Base-by-base conservation (phyloP, 2,888 invertebrate species). In the Chrysolina americana region DNA sequence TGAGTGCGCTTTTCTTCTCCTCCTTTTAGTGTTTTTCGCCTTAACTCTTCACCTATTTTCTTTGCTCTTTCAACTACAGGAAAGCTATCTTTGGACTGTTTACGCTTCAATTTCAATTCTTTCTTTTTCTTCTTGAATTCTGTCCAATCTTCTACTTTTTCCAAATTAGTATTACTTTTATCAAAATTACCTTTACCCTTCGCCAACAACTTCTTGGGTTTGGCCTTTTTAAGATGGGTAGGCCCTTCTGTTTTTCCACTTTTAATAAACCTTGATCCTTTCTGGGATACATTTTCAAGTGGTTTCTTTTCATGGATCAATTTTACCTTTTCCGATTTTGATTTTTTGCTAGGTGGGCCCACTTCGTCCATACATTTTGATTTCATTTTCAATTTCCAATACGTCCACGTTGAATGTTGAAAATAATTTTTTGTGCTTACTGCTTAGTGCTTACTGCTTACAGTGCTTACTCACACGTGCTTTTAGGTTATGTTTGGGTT, bases 91-190 rank as follows among this genome's bases (percentile, higher is more conserved):
- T 90, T 88, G 79, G 91, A 90, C 36, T 92, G 91, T 84, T 92
- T 93, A 23, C 93, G 90, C 66, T 94, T 90, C 21, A 92, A 83
- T 76, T 92, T 91, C 1, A 95, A 86, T 77, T 93, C 91, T 82
- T 94, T 95, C 83, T 93, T 94, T 75, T 94, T 91, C 82, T 94
- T 92, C 83, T 94, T 95, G 86, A 93, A 92, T 84, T 93, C 92
- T 13, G 90, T 89, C 95, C 95, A 95, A 84, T 93, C 91, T 0
- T 92, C 91, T 71, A 92, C 68, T 72, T 82, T 82, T 69, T 83
- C 82, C 2, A 59, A 64, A 41, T 73, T 70, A 53, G 69, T 59
- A 50, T 65, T 71, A 41, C 71, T 65, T 63, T 63, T 73, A 59
- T 74, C 71, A 64, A 44, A 64, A 41, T 79, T 78, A 9, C 65